Evolutionary conservation across 2,113 vertebrate species (phyloP), one percentile per base, ranked within the genome.

Genomic region (Typhlomys cinereus): DNA sequence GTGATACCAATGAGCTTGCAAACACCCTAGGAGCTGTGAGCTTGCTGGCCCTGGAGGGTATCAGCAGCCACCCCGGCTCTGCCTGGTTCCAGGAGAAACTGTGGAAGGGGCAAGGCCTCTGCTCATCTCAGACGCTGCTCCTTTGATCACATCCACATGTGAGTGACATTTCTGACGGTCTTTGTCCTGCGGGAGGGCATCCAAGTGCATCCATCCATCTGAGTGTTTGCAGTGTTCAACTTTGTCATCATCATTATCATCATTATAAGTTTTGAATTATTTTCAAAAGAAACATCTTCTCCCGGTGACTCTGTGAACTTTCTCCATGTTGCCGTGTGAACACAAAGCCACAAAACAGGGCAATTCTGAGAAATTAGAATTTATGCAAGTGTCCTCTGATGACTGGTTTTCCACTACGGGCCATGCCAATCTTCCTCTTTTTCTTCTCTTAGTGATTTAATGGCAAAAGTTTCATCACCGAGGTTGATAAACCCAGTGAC

Each of bases 301-400:
- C 20, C 12, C 67, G 23, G 29, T 96, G 97, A 96, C 85, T 94
- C 97, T 95, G 97, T 97, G 85, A 96, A 97, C 96, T 97, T 98
- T 96, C 91, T 91, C 92, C 74, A 44, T 95, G 90, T 97, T 96
- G 97, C 97, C 97, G 97, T 95, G 97, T 97, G 97, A 98, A 97
- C 95, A 95, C 83, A 92, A 96, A 98, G 96, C 96, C 96, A 96
- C 86, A 89, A 97, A 96, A 96, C 95, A 95, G 96, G 97, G 96
- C 98, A 93, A 97, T 98, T 97, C 97, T 96, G 97, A 94, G 94
- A 93, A 96, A 97, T 95, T 95, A 97, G 95, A 97, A 97, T 90
- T 97, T 97, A 96, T 73, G 62, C 48, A 86, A 85, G 95, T 84
- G 44, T 88, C 95, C 80, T 94, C 79, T 89, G 91, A 86, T 85